phyloP scores from a whole-genome alignment of 2,888 invertebrate genomes.

The Orthosia gracilis region DNA sequence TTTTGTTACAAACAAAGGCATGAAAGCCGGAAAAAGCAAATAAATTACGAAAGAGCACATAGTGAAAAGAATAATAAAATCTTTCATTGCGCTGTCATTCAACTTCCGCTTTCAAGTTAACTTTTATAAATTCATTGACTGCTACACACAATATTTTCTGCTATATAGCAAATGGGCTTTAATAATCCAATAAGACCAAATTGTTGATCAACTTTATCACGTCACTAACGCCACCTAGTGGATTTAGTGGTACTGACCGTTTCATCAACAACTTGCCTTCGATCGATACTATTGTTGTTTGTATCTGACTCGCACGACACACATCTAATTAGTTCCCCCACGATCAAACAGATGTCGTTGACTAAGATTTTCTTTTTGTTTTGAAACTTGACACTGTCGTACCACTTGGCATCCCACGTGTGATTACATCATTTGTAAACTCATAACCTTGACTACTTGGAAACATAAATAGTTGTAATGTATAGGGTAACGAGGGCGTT shows the following conservation, averaged over 20 bases:
- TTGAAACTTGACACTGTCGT: conserved; percentile 57
- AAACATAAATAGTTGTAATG: conserved; percentile 52
- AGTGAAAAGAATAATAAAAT: conserved; percentile 50
- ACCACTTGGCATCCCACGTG: conserved; percentile 66
- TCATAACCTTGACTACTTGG: conserved; percentile 68
- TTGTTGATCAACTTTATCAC: conserved; percentile 1
- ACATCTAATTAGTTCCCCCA: conserved; percentile 53
- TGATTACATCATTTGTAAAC: conserved; percentile 69
- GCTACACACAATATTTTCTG: conserved; percentile 2
- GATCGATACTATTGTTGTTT: conserved; percentile 35
- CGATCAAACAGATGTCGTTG: conserved; percentile 70
- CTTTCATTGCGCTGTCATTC: conserved; percentile 29
- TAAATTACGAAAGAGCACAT: conserved; percentile 59
- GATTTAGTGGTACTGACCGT: background rate
- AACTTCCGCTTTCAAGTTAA: conserved; percentile 38
- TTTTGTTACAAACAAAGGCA: conserved; percentile 54
- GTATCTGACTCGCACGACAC: conserved; percentile 27
- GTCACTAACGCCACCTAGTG: conserved; percentile 51
- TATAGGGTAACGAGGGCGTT: conserved; percentile 34
- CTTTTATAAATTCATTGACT: conserved; percentile 7
- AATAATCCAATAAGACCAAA: background rate
- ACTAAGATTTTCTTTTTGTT: conserved; percentile 43
- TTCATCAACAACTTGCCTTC: conserved; percentile 10
- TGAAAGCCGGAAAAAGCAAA: conserved; percentile 60
- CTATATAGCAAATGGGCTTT: background rate